Evolutionary conservation across 2,797 vertebrate species (phyloP).

Genomic region (Kryptopterus vitreolus): DNA sequence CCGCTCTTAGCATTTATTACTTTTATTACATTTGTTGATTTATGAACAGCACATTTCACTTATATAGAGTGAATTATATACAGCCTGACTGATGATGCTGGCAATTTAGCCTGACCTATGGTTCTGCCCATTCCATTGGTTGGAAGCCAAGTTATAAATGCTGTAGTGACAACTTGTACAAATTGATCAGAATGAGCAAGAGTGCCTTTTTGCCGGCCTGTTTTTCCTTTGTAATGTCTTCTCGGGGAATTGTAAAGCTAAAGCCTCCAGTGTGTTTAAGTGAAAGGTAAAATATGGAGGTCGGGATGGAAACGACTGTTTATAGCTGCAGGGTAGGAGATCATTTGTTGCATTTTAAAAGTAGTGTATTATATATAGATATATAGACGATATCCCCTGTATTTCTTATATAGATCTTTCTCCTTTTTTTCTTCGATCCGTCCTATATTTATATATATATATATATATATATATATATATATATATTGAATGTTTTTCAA

Average conservation of each 20-base stretch:
- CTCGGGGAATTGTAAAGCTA: neutral
- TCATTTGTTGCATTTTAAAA: no score
- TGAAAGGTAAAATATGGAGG: neutral
- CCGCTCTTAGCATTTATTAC: neutral
- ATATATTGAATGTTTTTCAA: no score
- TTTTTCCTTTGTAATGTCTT: slow-evolving; percentile 11
- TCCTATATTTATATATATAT: no score
- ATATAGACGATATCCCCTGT: no score
- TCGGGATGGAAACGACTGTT: neutral
- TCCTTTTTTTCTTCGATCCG: no score
- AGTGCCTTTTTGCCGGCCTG: neutral
- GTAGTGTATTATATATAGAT: no score
- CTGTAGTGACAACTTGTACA: neutral
- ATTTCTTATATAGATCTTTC: no score
- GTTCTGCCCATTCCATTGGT: neutral
- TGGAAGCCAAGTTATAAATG: neutral
- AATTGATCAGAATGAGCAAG: neutral
- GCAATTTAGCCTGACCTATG: neutral
- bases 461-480: no score
- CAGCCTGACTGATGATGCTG: neutral
- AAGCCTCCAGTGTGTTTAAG: neutral
- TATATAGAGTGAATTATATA: neutral
- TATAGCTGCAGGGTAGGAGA: no score
- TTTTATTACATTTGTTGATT: neutral
- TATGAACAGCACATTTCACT: neutral